A percentile compares a stretch with the other conserved stretches of the same genome.
Evolutionary conservation across 2,797 vertebrate species (phyloP).

Genomic region (Meriones psammophilus): DNA sequence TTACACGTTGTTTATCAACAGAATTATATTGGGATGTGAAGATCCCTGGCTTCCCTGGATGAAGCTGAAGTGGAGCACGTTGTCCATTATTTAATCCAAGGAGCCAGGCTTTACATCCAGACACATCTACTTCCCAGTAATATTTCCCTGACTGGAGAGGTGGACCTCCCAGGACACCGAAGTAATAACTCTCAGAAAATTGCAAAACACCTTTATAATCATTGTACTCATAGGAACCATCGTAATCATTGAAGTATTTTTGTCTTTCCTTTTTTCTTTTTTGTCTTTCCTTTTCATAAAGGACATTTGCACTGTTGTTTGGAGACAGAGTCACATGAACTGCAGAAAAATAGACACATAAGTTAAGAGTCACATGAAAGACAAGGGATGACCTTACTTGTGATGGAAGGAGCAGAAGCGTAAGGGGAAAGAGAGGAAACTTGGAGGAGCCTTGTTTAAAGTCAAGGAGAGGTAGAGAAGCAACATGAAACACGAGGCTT

Average conservation of each 20-base stretch:
- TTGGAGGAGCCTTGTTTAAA: background rate
- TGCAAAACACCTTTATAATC: too few species aligned
- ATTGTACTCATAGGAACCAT: background rate
- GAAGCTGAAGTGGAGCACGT: background rate
- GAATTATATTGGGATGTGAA: too few species aligned
- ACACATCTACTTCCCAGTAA: slow-evolving; percentile 52
- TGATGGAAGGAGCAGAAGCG: too few species aligned
- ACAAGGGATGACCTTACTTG: background rate
- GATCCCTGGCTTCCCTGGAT: accelerated
- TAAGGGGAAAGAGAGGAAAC: background rate
- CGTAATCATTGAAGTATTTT: too few species aligned
- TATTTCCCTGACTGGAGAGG: background rate
- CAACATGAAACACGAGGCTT: background rate
- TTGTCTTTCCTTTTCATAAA: slow-evolving; percentile 60
- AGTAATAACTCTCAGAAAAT: accelerated
- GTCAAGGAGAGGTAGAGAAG: background rate
- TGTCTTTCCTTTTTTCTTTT: background rate
- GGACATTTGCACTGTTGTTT: background rate
- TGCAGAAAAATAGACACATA: background rate
- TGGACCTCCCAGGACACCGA: background rate
- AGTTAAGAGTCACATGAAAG: background rate
- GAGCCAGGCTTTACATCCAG: background rate
- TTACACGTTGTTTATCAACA: background rate
- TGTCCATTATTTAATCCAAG: background rate
- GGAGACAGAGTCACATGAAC: accelerated